Evolutionary conservation across 2,113 vertebrate species (phyloP).

Genomic region (Psilopogon haemacephalus): DNA sequence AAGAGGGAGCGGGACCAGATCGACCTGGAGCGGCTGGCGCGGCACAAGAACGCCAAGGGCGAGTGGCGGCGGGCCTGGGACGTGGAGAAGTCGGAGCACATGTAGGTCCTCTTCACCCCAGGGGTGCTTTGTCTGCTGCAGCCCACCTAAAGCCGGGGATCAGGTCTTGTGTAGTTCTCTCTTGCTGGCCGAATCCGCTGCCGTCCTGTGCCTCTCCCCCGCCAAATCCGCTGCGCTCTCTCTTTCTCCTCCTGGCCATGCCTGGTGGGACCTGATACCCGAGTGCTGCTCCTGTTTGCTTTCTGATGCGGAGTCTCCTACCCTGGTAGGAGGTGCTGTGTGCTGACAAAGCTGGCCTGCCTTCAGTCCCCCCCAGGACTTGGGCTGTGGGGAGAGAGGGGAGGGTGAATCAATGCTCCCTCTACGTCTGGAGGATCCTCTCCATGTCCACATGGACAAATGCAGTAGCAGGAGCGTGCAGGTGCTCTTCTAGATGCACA

Average conservation of each 20-base stretch:
- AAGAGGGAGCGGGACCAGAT: constrained; percentile 93
- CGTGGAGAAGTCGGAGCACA: constrained; percentile 89
- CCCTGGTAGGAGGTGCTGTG: background rate
- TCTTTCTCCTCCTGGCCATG: background rate
- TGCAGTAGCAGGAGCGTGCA: background rate
- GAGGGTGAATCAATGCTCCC: background rate
- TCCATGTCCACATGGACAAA: background rate
- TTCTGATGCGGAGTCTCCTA: background rate
- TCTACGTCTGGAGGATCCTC: background rate
- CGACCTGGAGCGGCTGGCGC: constrained; percentile 88
- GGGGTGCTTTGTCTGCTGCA: background rate
- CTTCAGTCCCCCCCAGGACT: background rate
- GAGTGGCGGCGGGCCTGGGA: constrained; percentile 98
- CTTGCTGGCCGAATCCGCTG: background rate
- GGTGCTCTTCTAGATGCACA: background rate
- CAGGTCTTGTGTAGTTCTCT: background rate
- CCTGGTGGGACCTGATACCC: background rate
- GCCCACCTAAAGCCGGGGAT: background rate
- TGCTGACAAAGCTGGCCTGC: background rate
- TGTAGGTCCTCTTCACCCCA: constrained; percentile 76
- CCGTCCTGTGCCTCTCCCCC: background rate
- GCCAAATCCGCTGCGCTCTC: background rate
- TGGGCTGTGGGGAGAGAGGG: background rate
- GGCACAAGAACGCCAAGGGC: constrained; percentile 92
- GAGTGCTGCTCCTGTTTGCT: background rate